phyloP scores from a whole-genome alignment of 2,113 vertebrate genomes.

The Lophura nycthemera region DNA sequence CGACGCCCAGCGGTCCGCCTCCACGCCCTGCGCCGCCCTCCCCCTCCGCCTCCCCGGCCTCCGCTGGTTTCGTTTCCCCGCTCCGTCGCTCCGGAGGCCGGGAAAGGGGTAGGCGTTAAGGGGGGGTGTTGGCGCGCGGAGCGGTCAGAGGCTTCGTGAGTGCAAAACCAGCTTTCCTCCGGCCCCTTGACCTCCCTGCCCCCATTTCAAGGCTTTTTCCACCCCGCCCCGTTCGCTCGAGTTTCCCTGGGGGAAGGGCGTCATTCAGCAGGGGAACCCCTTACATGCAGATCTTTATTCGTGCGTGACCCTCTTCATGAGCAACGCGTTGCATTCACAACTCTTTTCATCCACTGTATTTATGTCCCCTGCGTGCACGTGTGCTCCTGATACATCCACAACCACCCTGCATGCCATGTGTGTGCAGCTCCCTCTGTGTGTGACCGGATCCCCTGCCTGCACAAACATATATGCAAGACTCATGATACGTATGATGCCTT shows the following conservation, averaged over 20 bases:
- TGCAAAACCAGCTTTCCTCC: not conserved
- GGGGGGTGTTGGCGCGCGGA: too few species aligned
- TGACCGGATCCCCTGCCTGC: too few species aligned
- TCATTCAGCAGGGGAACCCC: not conserved
- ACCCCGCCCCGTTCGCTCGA: rapidly evolving
- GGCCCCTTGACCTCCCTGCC: not conserved
- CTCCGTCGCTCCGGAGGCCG: rapidly evolving
- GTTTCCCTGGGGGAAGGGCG: not conserved
- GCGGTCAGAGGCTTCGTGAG: rapidly evolving
- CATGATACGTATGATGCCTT: not conserved
- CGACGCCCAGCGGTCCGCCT: not conserved
- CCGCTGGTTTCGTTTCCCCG: not conserved
- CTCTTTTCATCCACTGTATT: not conserved
- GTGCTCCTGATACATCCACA: rapidly evolving
- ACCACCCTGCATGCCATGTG: too few species aligned
- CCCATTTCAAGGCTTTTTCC: not conserved
- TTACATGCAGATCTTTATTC: rapidly evolving
- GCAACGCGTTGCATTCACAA: rapidly evolving
- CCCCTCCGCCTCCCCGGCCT: rapidly evolving
- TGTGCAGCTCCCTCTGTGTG: not conserved
- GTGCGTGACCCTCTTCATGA: not conserved
- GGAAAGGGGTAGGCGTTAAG: not conserved
- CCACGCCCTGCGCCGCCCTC: rapidly evolving
- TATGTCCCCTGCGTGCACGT: rapidly evolving
- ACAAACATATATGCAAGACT: too few species aligned